phyloP scores from a whole-genome alignment of 2,888 invertebrate species.

The Eupelmus urozonus region DNA sequence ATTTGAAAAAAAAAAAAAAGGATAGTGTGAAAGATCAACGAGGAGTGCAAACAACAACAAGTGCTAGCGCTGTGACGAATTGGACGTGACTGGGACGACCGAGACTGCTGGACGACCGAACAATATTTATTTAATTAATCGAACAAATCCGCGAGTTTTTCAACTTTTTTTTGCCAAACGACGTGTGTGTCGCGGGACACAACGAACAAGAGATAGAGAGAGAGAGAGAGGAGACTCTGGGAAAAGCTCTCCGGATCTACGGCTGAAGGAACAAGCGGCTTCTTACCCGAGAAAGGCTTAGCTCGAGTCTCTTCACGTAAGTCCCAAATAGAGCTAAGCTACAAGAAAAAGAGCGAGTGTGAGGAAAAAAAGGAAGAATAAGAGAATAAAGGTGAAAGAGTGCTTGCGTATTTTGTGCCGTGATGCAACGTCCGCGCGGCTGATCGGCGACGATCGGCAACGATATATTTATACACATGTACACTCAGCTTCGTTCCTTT shows the following conservation, averaged over 20 bases:
- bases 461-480: slow-evolving; percentile 11
- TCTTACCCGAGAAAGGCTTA: neutral
- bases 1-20: slow-evolving; percentile 45
- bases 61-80: slow-evolving; percentile 61
- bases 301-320: too few relatives aligned
- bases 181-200: slow-evolving; percentile 33
- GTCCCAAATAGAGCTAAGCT: too few relatives aligned
- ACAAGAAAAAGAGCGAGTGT: neutral
- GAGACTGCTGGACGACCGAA: slow-evolving; percentile 52
- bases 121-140: slow-evolving; percentile 7
- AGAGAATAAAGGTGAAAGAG: neutral
- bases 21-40: slow-evolving; percentile 16
- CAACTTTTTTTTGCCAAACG: slow-evolving; percentile 11
- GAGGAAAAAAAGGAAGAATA: neutral
- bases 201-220: neutral
- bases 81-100: slow-evolving; percentile 55
- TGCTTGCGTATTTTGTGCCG: neutral
- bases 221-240: too few relatives aligned
- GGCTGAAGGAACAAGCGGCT: too few relatives aligned
- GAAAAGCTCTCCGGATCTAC: too few relatives aligned
- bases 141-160: neutral
- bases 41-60: slow-evolving; percentile 52
- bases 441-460: slow-evolving; percentile 15
- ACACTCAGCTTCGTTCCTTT: too few relatives aligned
- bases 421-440: slow-evolving; percentile 24